phyloP scores from a whole-genome alignment of 64 coral and sea anemone species.

The Pocillopora damicornis region DNA sequence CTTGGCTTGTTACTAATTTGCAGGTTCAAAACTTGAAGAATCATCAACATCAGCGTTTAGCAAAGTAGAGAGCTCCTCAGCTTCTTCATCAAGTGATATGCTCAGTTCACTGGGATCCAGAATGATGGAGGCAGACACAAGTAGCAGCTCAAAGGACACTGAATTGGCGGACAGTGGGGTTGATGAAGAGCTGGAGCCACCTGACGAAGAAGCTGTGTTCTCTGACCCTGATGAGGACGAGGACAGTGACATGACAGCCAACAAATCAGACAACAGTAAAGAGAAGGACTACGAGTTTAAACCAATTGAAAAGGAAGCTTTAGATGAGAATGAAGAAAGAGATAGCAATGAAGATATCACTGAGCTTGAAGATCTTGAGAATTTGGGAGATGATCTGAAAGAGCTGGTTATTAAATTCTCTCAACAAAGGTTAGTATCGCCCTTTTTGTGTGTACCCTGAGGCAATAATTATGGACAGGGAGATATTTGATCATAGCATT shows the following conservation, averaged over 20 bases:
- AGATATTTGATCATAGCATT: too few species aligned
- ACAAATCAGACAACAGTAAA: constrained; percentile 50
- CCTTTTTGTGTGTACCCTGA: neutral
- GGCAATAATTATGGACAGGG: neutral
- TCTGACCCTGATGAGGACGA: constrained; percentile 97
- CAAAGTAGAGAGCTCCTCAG: constrained; percentile 69
- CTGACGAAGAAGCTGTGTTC: constrained; percentile 93
- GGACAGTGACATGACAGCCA: constrained; percentile 46
- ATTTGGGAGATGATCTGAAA: constrained; percentile 74
- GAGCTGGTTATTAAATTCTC: constrained; percentile 75
- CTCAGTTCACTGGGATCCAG: constrained; percentile 18
- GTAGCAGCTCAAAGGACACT: constrained; percentile 47
- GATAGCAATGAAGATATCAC: constrained; percentile 88
- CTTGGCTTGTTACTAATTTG: neutral
- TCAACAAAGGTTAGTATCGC: constrained; percentile 41
- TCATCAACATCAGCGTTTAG: constrained; percentile 59
- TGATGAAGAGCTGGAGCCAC: constrained; percentile 77
- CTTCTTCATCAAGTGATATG: constrained; percentile 48
- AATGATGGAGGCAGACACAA: constrained; percentile 38
- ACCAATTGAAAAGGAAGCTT: constrained; percentile 79
- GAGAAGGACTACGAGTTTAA: constrained; percentile 92
- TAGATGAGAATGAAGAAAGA: constrained; percentile 62
- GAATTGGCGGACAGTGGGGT: constrained; percentile 75
- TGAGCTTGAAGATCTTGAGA: constrained; percentile 85
- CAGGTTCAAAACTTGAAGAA: constrained; percentile 82